These are phyloP conservation scores for Halcyon smyrnensis DNA, from an alignment of 2,797 vertebrate species.

Conservation along the genomic window DNA sequence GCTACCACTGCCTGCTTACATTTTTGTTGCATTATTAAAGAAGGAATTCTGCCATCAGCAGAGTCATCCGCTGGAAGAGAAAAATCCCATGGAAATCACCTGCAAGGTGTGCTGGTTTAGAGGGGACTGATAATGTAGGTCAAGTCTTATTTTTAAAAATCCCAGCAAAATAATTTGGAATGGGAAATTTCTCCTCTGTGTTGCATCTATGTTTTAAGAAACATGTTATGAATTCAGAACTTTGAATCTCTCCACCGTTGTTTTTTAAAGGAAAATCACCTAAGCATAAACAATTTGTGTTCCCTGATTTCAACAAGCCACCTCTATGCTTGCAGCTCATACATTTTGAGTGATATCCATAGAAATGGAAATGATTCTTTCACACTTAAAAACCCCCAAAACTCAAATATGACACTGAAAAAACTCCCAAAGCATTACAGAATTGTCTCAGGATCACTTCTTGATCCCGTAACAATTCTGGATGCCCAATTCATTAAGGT, in stretches of 20 bases:
- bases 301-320: neutral
- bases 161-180: neutral
- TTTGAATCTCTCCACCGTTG: neutral
- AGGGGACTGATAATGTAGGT: constrained; percentile 20
- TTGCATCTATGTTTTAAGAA: neutral
- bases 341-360: neutral
- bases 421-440: neutral
- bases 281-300: neutral
- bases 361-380: constrained; percentile 5
- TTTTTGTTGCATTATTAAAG: neutral
- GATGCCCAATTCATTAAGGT: neutral
- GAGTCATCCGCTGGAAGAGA: neutral
- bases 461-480: constrained; percentile 13
- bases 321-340: neutral
- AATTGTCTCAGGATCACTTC: neutral
- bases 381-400: neutral
- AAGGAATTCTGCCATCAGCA: constrained; percentile 14
- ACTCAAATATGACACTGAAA: neutral
- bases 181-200: neutral
- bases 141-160: constrained; percentile 1
- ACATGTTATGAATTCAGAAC: neutral
- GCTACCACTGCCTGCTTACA: neutral
- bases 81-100: constrained; percentile 32
- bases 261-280: neutral
- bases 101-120: constrained; percentile 33